Percentiles rank a stretch among this genome's conserved stretches.
These are phyloP conservation scores for Callipepla californica DNA, from an alignment of 2,113 vertebrate genomes.

Conservation along the genomic window DNA sequence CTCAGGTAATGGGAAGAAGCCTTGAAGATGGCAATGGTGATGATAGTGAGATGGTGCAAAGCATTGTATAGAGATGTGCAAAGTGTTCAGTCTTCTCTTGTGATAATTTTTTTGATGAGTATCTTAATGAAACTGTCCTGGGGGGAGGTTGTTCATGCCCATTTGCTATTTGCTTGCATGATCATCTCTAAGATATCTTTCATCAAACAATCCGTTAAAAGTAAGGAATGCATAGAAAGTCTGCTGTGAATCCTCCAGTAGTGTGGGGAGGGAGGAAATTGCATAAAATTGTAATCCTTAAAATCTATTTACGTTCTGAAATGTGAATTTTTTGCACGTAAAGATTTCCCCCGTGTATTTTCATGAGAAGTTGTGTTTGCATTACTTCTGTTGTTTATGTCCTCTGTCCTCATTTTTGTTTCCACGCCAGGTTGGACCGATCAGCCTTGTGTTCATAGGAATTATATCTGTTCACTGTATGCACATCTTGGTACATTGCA, in stretches of 20 bases:
- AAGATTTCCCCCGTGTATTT: background rate
- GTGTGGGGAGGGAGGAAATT: background rate
- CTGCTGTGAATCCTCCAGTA: background rate
- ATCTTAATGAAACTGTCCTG: background rate
- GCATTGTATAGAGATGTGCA: background rate
- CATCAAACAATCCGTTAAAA: background rate
- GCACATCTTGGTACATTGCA: constrained; percentile 91
- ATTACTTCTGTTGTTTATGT: background rate
- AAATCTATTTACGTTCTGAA: background rate
- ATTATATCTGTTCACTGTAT: constrained; percentile 89
- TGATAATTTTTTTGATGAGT: background rate
- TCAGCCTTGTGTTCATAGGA: constrained; percentile 89
- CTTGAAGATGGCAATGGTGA: background rate
- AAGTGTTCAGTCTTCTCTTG: background rate
- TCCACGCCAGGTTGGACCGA: constrained; percentile 81
- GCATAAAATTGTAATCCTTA: background rate
- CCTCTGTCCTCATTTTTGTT: background rate
- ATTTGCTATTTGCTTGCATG: background rate
- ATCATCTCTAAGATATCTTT: background rate
- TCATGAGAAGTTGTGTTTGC: background rate
- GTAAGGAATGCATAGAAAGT: background rate
- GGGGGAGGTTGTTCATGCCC: background rate
- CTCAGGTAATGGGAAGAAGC: background rate
- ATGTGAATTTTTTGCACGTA: background rate
- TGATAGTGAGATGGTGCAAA: background rate